These are phyloP conservation scores for Peromyscus californicus DNA, from an alignment of 2,113 vertebrate species.

Conservation along the genomic window DNA sequence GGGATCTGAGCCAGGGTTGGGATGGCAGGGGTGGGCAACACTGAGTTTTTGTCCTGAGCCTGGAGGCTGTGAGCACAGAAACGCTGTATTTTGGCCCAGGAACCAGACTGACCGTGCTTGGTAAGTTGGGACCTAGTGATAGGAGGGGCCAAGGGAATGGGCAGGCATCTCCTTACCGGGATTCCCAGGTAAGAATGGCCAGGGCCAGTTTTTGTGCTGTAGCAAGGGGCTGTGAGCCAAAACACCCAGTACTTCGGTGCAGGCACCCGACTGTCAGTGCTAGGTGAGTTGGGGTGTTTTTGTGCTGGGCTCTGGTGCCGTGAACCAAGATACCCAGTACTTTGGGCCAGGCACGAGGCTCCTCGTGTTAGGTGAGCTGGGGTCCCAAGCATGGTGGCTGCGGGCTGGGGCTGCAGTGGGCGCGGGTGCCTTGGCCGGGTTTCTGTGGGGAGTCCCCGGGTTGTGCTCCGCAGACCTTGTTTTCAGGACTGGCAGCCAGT, in stretches of 20 bases:
- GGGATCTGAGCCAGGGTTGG: not conserved
- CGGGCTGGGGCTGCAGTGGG: not conserved
- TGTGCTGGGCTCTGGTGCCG: not conserved
- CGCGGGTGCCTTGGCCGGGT: not conserved
- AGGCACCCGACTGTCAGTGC: constrained; percentile 65
- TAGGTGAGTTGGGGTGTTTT: constrained; percentile 71
- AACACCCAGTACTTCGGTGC: constrained; percentile 69
- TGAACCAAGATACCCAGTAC: not conserved
- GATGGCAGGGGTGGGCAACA: not conserved
- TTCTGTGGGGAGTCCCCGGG: not conserved
- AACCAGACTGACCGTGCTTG: constrained; percentile 70
- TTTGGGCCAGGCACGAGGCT: constrained; percentile 73
- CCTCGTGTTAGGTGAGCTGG: constrained; percentile 74
- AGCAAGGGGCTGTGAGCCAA: constrained; percentile 38
- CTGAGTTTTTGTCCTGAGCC: constrained; percentile 62
- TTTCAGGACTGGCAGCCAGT: constrained; percentile 67
- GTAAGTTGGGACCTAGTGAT: constrained; percentile 42
- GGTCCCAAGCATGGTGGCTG: not conserved
- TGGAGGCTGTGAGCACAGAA: constrained; percentile 66
- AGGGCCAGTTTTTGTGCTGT: constrained; percentile 45
- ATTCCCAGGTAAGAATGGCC: not conserved
- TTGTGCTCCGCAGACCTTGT: not conserved
- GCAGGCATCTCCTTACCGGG: accelerated
- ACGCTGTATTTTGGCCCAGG: constrained; percentile 69
- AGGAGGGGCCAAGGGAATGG: accelerated